These are phyloP conservation scores for Mastacembelus armatus DNA, from an alignment of 2,797 vertebrate species.

Conservation along the genomic window DNA sequence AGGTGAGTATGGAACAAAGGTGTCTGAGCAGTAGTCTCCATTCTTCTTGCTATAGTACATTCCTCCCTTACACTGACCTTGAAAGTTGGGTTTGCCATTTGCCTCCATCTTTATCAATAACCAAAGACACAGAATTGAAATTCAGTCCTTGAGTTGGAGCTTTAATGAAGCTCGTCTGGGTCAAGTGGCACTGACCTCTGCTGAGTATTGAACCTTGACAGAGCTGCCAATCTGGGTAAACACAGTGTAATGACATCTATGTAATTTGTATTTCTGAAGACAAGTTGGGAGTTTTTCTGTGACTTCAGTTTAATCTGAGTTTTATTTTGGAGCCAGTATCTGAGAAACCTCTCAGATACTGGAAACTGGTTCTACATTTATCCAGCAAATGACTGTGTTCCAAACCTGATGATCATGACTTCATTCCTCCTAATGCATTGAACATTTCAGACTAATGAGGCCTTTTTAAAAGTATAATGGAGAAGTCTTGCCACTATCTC, in stretches of 20 bases:
- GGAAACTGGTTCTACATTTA: not conserved
- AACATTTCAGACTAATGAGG: no score
- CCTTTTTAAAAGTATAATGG: no score
- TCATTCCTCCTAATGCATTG: not conserved
- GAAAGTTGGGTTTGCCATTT: conserved; percentile 24
- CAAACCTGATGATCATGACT: no score
- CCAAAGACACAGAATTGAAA: conserved; percentile 1
- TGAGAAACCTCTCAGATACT: not conserved
- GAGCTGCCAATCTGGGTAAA: conserved; percentile 31
- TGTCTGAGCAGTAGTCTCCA: not conserved
- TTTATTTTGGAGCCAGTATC: not conserved
- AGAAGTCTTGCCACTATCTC: no score
- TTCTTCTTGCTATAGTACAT: conserved; percentile 13
- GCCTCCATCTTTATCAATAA: conserved; percentile 9
- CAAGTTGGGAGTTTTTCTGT: not conserved
- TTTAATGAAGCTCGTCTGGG: conserved; percentile 43
- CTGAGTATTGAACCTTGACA: conserved; percentile 39
- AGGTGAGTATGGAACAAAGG: conserved; percentile 2
- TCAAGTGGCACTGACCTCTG: conserved; percentile 54
- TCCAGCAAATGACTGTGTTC: no score
- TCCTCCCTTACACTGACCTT: conserved; percentile 32
- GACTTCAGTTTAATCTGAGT: conserved; percentile 3
- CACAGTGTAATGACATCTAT: conserved; percentile 7
- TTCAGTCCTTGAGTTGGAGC: conserved; percentile 5
- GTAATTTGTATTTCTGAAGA: conserved; percentile 1